A percentile compares a stretch with the other conserved stretches of the same genome.
Evolutionary conservation across 2,888 invertebrate species (phyloP).

Genomic region (Hermodice carunculata): DNA sequence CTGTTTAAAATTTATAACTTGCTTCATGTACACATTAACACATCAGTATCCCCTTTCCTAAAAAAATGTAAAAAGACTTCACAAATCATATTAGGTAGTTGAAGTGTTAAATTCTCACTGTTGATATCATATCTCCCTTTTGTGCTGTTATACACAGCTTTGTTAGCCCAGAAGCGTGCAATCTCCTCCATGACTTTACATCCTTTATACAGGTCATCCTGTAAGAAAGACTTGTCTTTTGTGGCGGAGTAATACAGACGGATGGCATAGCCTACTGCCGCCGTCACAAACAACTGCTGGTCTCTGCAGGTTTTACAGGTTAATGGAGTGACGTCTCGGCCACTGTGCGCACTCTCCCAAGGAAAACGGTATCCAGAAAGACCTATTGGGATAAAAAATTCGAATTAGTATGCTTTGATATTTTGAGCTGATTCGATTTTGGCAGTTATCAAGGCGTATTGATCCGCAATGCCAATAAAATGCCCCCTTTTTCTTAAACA

Average conservation of each 20-base stretch:
- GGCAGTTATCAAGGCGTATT: no score
- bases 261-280: conserved; percentile 37
- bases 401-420: no score
- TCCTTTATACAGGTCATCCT: conserved; percentile 43
- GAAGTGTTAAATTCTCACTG: no score
- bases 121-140: conserved; percentile 55
- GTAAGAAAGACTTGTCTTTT: conserved; percentile 54
- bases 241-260: conserved; percentile 63
- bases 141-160: conserved; percentile 43
- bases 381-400: no score
- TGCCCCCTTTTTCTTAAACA: no score
- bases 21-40: no score
- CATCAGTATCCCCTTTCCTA: no score
- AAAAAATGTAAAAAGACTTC: no score
- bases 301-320: conserved; percentile 9
- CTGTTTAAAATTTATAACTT: no score
- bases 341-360: conserved; percentile 43
- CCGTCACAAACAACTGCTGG: conserved; percentile 18
- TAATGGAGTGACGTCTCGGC: conserved; percentile 26
- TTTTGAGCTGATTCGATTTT: no score
- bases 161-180: conserved; percentile 59
- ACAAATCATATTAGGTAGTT: no score
- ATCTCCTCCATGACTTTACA: conserved; percentile 56
- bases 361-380: conserved; percentile 22
- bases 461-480: no score